Conservation (phyloP, 2,888 invertebrate genomes). For the Rutpela maculata region DNA sequence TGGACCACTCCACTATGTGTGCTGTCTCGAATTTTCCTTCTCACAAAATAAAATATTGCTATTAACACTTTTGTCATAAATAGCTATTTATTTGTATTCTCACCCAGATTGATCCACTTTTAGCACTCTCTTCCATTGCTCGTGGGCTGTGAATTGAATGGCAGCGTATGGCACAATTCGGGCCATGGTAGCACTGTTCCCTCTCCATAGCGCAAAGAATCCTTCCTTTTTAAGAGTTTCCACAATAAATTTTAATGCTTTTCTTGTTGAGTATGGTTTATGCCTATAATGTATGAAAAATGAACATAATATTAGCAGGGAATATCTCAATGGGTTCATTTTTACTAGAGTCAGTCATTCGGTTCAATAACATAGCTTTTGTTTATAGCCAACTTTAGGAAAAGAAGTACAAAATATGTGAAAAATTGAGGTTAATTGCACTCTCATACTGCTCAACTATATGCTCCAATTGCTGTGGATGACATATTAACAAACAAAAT, state of each 20-base stretch:
- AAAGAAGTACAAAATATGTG: no score
- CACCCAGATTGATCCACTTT: conserved; percentile 81
- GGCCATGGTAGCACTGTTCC: conserved; percentile 99
- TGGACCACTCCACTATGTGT: no score
- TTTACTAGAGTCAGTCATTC: not conserved
- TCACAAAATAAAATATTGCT: no score
- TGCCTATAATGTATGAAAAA: conserved; percentile 74
- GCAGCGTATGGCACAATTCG: conserved; percentile 98
- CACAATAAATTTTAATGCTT: conserved; percentile 82
- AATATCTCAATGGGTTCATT: not conserved
- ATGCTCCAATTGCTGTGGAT: no score
- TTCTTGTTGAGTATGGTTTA: conserved; percentile 83
- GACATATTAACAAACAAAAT: no score
- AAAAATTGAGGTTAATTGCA: no score
- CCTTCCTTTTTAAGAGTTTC: conserved; percentile 86
- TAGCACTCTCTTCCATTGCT: conserved; percentile 94
- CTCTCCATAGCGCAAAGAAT: conserved; percentile 91
- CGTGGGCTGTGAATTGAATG: conserved; percentile 97
- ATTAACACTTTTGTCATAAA: no score
- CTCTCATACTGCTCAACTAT: no score
- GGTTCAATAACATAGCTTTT: no score
- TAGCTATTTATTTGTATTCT: conserved; percentile 2
- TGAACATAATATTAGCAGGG: not conserved
- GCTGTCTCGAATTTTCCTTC: no score
- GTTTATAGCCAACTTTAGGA: no score